These are phyloP conservation scores for Drosophila aldrichi DNA, from an alignment of 2,888 invertebrate genomes.

Conservation along the genomic window DNA sequence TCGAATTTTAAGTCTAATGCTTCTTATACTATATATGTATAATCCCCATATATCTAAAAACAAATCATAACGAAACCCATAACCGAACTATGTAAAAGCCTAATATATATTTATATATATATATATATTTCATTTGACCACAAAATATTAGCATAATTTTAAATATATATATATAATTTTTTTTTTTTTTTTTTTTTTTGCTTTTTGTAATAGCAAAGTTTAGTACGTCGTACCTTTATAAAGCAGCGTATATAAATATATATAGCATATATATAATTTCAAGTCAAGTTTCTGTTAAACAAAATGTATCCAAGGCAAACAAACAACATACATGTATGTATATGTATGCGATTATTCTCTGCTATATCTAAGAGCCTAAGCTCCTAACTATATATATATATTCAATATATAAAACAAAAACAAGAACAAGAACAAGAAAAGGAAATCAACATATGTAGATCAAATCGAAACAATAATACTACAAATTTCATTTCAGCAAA, in stretches of 20 bases:
- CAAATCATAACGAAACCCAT: constrained; percentile 23
- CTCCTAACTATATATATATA: constrained; percentile 31
- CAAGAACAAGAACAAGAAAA: constrained; percentile 10
- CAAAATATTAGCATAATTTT: constrained; percentile 35
- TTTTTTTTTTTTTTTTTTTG: constrained; percentile 23
- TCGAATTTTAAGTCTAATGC: constrained; percentile 24
- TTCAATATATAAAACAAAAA: constrained; percentile 5
- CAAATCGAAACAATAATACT: constrained; percentile 44
- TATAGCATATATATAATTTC: constrained; percentile 26
- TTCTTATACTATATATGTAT: constrained; percentile 13
- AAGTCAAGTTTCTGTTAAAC: constrained; percentile 28
- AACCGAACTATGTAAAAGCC: constrained; percentile 27
- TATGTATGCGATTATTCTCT: constrained; percentile 28
- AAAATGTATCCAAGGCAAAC: constrained; percentile 36
- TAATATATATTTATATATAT: not conserved
- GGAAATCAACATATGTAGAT: constrained; percentile 37
- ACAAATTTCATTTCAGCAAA: constrained; percentile 37
- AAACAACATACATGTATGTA: not conserved
- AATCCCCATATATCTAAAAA: constrained; percentile 6
- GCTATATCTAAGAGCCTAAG: constrained; percentile 27
- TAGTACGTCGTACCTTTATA: constrained; percentile 54
- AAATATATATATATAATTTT: not conserved
- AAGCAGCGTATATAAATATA: constrained; percentile 22
- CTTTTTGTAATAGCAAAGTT: constrained; percentile 33
- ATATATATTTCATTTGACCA: constrained; percentile 33